These are phyloP conservation scores for Gadus chalcogrammus DNA, from an alignment of 2,113 vertebrate genomes.

Conservation along the genomic window DNA sequence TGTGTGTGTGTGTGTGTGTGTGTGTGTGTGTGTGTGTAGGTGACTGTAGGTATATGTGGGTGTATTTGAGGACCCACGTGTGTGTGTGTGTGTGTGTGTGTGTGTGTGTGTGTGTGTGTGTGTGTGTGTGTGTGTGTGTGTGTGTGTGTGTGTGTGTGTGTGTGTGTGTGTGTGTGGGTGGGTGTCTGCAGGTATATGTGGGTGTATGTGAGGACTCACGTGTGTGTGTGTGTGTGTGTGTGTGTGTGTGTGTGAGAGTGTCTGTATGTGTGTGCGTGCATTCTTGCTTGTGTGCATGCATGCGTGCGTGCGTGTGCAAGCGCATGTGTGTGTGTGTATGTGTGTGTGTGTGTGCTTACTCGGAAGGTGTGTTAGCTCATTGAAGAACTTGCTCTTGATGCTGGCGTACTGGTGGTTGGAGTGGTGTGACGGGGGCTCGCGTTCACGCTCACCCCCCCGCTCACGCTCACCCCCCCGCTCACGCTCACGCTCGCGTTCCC, in stretches of 20 bases:
- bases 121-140: not conserved
- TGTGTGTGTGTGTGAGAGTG: not conserved
- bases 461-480: no score
- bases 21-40: not conserved
- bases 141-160: not conserved
- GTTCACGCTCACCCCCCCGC: no score
- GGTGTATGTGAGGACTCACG: not conserved
- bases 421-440: constrained; percentile 48
- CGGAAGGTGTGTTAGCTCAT: constrained; percentile 74
- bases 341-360: constrained; percentile 54
- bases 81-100: not conserved
- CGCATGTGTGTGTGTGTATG: not conserved
- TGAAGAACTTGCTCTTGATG: constrained; percentile 78
- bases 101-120: not conserved
- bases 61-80: no score
- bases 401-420: constrained; percentile 67
- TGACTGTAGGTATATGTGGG: no score
- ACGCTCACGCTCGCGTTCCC: no score
- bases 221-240: not conserved
- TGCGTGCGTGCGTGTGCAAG: not conserved
- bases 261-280: not conserved
- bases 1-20: not conserved
- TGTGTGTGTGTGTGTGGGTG: not conserved
- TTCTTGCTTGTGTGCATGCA: constrained; percentile 51
- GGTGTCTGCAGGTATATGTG: not conserved